Conservation (phyloP, 2,888 invertebrate genomes). For the Lycia hirtaria region DNA sequence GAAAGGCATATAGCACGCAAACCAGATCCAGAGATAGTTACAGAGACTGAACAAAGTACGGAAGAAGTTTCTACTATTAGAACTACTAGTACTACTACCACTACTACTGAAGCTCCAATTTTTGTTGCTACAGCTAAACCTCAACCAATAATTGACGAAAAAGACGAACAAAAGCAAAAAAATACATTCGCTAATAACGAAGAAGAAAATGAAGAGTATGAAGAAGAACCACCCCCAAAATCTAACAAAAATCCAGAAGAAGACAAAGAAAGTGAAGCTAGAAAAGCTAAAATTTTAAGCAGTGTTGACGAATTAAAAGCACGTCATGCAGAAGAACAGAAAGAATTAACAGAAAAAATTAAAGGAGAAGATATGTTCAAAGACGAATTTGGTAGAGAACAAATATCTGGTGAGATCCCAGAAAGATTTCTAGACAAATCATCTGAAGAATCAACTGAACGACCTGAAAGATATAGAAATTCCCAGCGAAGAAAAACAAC, state of each 20-base stretch:
- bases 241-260: slow-evolving; percentile 47
- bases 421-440: slow-evolving; percentile 6
- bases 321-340: slow-evolving; percentile 71
- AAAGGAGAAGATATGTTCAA: slow-evolving; percentile 72
- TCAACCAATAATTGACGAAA: slow-evolving; percentile 22
- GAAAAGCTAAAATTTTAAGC: slow-evolving; percentile 67
- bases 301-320: slow-evolving; percentile 74
- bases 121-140: background rate
- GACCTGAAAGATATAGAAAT: slow-evolving; percentile 18
- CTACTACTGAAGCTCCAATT: background rate
- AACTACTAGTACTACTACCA: too few species aligned
- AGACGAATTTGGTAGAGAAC: slow-evolving; percentile 53
- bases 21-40: background rate
- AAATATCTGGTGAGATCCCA: slow-evolving; percentile 19
- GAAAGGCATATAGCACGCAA: background rate
- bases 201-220: slow-evolving; percentile 48
- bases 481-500: slow-evolving; percentile 29
- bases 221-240: slow-evolving; percentile 55
- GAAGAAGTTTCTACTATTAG: too few species aligned
- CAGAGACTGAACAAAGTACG: slow-evolving; percentile 17
- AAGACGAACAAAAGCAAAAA: slow-evolving; percentile 30
- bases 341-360: slow-evolving; percentile 64
- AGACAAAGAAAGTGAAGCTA: slow-evolving; percentile 66
- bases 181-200: slow-evolving; percentile 29
- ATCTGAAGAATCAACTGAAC: slow-evolving; percentile 50